These are phyloP conservation scores for Dryoscopus gambensis DNA, from an alignment of 2,113 vertebrate species.

Conservation along the genomic window DNA sequence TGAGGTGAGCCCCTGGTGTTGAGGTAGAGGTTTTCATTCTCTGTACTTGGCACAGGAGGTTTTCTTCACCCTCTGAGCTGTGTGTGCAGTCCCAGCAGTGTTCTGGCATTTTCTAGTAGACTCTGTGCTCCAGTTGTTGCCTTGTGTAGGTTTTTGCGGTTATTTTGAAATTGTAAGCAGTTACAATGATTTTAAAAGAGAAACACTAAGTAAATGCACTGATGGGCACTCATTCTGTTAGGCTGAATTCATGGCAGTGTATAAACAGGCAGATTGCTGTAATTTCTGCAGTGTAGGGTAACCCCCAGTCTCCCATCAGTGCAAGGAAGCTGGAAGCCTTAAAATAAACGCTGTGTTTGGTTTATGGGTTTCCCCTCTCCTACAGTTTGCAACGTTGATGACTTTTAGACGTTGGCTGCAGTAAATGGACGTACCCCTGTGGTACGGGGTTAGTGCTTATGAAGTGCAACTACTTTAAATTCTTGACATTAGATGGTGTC, in stretches of 20 bases:
- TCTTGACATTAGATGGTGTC: background rate
- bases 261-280: background rate
- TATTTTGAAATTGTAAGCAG: background rate
- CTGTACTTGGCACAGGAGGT: background rate
- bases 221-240: background rate
- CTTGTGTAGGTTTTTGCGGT: background rate
- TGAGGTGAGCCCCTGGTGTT: background rate
- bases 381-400: background rate
- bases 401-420: accelerated
- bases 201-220: background rate
- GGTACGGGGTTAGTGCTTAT: background rate
- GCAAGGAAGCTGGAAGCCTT: background rate
- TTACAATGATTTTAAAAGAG: background rate
- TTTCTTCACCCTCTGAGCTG: background rate
- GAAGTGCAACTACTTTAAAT: background rate
- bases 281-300: background rate
- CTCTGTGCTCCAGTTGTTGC: background rate
- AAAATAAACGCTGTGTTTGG: background rate
- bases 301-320: background rate
- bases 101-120: background rate
- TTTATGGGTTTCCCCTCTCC: background rate
- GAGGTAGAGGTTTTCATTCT: background rate
- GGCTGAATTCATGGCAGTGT: background rate
- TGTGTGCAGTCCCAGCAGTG: too few relatives aligned
- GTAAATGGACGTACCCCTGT: background rate